Conservation (phyloP, 2,888 invertebrate species). For the Zelleria hepariella region DNA sequence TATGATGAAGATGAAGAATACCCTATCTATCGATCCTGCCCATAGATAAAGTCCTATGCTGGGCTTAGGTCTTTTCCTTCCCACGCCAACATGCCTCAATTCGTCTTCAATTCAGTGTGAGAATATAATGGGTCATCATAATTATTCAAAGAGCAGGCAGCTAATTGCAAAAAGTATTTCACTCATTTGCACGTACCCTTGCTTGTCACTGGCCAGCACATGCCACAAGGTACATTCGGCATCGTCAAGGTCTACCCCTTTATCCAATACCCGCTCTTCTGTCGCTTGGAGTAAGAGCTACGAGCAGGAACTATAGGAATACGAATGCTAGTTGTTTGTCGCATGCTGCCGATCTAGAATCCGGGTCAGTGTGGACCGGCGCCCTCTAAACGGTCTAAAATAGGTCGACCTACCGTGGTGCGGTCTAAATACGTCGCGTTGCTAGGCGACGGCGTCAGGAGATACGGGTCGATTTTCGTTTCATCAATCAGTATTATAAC, state of each 20-base stretch:
- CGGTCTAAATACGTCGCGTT: not conserved
- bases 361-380: slow-evolving; percentile 40
- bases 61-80: too few relatives aligned
- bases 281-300: not conserved
- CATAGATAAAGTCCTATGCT: too few relatives aligned
- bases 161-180: not conserved
- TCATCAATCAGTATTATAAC: too few relatives aligned
- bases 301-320: too few relatives aligned
- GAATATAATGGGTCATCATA: too few relatives aligned
- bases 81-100: too few relatives aligned
- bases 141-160: too few relatives aligned
- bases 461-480: too few relatives aligned
- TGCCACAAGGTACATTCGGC: not conserved
- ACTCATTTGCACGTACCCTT: not conserved
- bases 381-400: slow-evolving; percentile 34
- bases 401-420: slow-evolving; percentile 30
- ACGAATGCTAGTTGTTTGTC: not conserved
- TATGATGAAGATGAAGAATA: too few relatives aligned
- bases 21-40: too few relatives aligned
- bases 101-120: too few relatives aligned
- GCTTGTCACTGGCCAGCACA: not conserved
- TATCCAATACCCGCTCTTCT: not conserved
- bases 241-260: not conserved
- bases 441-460: not conserved
- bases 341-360: slow-evolving; percentile 23